These are phyloP conservation scores for Ophion ventricosus DNA, from an alignment of 2,888 invertebrate species.

Conservation along the genomic window DNA sequence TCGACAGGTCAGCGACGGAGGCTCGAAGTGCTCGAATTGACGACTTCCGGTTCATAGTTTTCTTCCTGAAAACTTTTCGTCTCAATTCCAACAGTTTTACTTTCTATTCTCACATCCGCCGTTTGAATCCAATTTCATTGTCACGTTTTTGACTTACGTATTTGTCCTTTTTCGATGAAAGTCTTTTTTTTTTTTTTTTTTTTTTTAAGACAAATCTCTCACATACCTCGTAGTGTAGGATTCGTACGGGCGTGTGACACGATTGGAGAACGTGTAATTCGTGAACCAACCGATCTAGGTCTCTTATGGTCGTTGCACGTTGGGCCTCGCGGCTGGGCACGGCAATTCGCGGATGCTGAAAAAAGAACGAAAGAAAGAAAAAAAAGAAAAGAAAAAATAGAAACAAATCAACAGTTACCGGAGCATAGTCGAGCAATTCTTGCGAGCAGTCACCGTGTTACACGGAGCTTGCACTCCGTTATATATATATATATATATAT, in stretches of 20 bases:
- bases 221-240: background rate
- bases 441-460: constrained; percentile 61
- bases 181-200: too few species aligned
- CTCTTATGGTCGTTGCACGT: constrained; percentile 33
- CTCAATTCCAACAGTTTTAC: background rate
- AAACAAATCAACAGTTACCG: constrained; percentile 51
- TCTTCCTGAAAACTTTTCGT: background rate
- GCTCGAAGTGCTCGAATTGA: background rate
- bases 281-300: background rate
- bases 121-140: background rate
- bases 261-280: background rate
- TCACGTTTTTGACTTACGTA: background rate
- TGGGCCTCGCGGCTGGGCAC: background rate
- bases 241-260: background rate
- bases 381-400: too few species aligned
- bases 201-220: background rate
- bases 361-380: too few species aligned
- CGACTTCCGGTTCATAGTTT: background rate
- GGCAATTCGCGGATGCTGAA: constrained; percentile 43
- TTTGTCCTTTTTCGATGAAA: too few species aligned
- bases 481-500: constrained; percentile 14
- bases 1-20: background rate
- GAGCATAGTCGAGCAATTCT: constrained; percentile 50
- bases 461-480: constrained; percentile 32
- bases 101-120: background rate